Conservation (phyloP, 2,797 vertebrate species). For the Anomalospiza imberbis region DNA sequence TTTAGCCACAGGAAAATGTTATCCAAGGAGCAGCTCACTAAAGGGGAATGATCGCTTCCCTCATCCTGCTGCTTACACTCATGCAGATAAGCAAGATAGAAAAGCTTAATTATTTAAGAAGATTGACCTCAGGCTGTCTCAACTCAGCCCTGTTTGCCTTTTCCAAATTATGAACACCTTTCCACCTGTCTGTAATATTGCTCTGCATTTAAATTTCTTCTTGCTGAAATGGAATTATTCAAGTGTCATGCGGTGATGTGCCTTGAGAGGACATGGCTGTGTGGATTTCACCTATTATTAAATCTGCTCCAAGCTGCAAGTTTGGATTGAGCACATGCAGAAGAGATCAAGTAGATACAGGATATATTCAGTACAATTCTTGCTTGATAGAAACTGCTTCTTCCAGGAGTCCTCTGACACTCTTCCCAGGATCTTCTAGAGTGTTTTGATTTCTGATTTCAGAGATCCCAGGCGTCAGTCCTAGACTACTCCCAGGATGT, state of each 20-base stretch:
- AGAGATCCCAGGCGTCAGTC: neutral
- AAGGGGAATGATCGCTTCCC: neutral
- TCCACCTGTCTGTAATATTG: neutral
- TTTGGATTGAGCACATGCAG: neutral
- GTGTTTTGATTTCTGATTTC: neutral
- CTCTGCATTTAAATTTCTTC: neutral
- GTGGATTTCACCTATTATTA: neutral
- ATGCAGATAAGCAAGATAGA: rapidly evolving
- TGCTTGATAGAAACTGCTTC: neutral
- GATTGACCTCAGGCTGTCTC: neutral
- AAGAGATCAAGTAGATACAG: neutral
- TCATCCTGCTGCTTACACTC: neutral
- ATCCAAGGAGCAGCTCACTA: neutral
- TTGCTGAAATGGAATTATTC: neutral
- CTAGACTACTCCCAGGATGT: neutral
- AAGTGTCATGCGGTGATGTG: rapidly evolving
- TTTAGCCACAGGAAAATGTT: neutral
- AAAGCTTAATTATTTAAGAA: neutral
- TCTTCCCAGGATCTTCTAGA: neutral
- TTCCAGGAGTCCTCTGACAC: neutral
- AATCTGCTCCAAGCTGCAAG: neutral
- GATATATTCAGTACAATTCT: neutral
- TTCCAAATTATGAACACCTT: neutral
- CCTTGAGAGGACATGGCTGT: neutral
- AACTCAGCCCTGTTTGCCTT: neutral